Conservation (phyloP, 2,113 vertebrate species). For the Falcunculus frontatus region DNA sequence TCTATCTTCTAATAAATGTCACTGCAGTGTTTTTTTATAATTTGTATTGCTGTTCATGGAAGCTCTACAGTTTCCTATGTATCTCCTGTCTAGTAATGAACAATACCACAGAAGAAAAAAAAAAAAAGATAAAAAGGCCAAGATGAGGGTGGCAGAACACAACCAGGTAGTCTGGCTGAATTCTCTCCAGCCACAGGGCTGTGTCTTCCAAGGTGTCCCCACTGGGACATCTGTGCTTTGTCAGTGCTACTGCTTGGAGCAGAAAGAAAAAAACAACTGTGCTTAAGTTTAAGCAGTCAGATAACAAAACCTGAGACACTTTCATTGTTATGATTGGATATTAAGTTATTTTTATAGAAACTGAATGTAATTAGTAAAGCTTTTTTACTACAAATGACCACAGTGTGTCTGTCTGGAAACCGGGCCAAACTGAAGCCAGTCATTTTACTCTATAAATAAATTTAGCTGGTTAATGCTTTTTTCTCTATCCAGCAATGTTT, state of each 20-base stretch:
- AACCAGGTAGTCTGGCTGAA: not conserved
- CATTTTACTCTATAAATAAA: not conserved
- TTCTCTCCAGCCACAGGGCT: rapidly evolving
- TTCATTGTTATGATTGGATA: not conserved
- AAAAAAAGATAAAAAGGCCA: not conserved
- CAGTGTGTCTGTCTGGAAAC: not conserved
- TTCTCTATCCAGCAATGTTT: not conserved
- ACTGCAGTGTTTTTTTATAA: not conserved
- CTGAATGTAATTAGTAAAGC: not conserved
- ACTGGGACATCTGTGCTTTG: not conserved
- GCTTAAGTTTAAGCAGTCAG: not conserved
- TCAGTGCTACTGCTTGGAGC: not conserved
- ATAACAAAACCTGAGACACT: not conserved
- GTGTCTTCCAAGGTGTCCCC: not conserved
- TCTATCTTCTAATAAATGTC: not conserved
- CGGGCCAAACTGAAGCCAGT: not conserved
- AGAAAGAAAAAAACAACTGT: not conserved
- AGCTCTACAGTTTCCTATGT: not conserved
- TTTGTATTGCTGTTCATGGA: not conserved
- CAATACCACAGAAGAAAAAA: not conserved
- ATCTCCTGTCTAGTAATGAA: not conserved
- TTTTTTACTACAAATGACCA: not conserved
- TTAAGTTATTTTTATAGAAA: not conserved
- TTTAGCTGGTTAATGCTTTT: not conserved
- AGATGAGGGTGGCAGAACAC: not conserved